Conservation (phyloP, 2,113 vertebrate species). For the Malurus melanocephalus region DNA sequence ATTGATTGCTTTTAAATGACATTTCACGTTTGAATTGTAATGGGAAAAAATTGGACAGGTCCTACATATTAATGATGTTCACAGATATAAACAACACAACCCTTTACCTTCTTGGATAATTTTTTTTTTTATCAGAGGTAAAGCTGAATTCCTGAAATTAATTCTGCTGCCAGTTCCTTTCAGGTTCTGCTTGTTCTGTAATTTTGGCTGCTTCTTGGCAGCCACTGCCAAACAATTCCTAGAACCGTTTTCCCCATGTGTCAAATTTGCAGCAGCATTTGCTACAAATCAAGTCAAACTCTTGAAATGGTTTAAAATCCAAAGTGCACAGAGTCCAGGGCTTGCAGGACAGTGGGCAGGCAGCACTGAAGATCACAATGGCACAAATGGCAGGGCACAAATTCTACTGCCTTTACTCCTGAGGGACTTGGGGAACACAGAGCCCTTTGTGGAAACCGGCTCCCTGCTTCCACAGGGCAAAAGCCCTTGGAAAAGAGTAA, state of each 20-base stretch:
- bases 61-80: neutral
- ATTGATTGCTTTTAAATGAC: neutral
- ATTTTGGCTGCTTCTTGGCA: slow-evolving; percentile 20
- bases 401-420: neutral
- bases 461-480: neutral
- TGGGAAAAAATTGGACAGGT: neutral
- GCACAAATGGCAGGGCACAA: neutral
- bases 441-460: neutral
- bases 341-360: neutral
- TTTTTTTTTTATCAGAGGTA: neutral
- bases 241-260: rapidly evolving
- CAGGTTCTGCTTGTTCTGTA: neutral
- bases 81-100: neutral
- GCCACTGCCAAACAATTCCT: slow-evolving; percentile 12
- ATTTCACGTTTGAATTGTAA: neutral
- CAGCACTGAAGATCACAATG: neutral
- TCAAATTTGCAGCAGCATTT: neutral
- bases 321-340: neutral
- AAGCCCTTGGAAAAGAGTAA: neutral
- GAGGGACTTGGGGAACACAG: neutral
- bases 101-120: neutral
- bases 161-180: neutral
- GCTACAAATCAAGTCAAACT: neutral
- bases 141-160: neutral
- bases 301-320: neutral